Percentiles rank a stretch among this genome's conserved stretches.
Conservation (phyloP, 1,140 invertebrate genomes). For the Trichoplusia ni region DNA sequence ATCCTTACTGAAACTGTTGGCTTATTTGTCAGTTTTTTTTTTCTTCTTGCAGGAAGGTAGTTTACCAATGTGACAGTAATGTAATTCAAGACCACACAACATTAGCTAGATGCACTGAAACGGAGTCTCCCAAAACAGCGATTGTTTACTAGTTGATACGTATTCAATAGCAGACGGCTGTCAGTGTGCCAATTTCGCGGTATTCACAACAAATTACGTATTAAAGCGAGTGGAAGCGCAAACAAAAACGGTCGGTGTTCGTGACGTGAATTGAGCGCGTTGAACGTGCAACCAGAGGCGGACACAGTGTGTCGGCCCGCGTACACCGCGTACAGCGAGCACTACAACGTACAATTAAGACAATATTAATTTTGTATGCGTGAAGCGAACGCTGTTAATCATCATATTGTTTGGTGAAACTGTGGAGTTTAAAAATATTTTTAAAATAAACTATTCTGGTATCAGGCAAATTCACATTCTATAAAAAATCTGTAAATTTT, state of each 20-base stretch:
- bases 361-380: background rate
- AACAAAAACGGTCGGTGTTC: conserved; percentile 77
- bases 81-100: too few species aligned
- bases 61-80: too few species aligned
- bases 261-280: conserved; percentile 71
- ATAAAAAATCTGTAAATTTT: too few species aligned
- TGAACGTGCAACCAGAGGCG: conserved; percentile 47
- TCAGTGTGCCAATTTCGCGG: conserved; percentile 77
- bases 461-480: too few species aligned
- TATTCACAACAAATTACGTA: conserved; percentile 80
- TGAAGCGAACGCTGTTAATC: too few species aligned
- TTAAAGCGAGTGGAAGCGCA: conserved; percentile 77
- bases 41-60: too few species aligned
- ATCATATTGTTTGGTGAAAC: too few species aligned
- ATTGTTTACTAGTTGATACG: conserved; percentile 56
- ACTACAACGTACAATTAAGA: background rate
- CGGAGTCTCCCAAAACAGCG: background rate
- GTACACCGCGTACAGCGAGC: conserved; percentile 20
- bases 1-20: background rate
- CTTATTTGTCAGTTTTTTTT: background rate
- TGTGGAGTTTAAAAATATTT: too few species aligned
- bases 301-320: conserved; percentile 23
- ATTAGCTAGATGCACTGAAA: too few species aligned
- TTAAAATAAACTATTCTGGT: too few species aligned
- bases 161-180: conserved; percentile 72